A percentile compares a stretch with the other conserved stretches of the same genome.
phyloP scores from a whole-genome alignment of 92 coral and sea anemone species.

The Epizoanthus fatuus region DNA sequence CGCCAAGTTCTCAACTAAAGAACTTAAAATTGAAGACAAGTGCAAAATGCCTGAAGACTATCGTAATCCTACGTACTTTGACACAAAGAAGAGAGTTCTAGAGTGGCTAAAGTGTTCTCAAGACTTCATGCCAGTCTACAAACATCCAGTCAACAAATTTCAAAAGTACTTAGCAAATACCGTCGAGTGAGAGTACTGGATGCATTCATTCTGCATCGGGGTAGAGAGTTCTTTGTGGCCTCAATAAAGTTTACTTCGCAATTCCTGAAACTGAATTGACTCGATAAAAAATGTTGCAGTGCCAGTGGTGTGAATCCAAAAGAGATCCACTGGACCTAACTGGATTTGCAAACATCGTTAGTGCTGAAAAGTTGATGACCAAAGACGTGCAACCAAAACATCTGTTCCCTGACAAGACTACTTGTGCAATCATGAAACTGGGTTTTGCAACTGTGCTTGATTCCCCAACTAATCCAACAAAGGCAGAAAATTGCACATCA shows the following conservation, averaged over 20 bases:
- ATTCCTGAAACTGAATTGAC: too few relatives aligned
- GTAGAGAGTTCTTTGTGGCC: too few relatives aligned
- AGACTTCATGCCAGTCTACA: constrained; percentile 66
- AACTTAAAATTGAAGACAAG: constrained; percentile 70
- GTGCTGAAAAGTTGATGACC: too few relatives aligned
- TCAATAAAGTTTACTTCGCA: too few relatives aligned
- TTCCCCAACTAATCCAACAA: constrained; percentile 26
- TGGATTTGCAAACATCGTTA: too few relatives aligned
- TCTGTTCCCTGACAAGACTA: constrained; percentile 9
- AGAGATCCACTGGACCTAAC: too few relatives aligned
- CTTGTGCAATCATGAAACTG: constrained; percentile 13
- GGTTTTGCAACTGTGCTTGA: not conserved
- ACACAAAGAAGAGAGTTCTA: constrained; percentile 73
- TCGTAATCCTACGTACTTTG: constrained; percentile 70
- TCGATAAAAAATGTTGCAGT: too few relatives aligned
- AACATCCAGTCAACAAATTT: constrained; percentile 61
- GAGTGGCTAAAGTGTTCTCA: constrained; percentile 81
- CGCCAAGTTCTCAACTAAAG: constrained; percentile 72
- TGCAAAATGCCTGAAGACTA: constrained; percentile 80
- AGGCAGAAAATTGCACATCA: not conserved
- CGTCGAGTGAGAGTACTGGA: too few relatives aligned
- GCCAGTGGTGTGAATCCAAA: too few relatives aligned
- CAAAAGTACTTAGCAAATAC: constrained; percentile 18
- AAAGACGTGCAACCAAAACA: not conserved
- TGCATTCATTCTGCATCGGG: too few relatives aligned